phyloP scores from a whole-genome alignment of 2,888 invertebrate species.

The Oeneis ivallda region DNA sequence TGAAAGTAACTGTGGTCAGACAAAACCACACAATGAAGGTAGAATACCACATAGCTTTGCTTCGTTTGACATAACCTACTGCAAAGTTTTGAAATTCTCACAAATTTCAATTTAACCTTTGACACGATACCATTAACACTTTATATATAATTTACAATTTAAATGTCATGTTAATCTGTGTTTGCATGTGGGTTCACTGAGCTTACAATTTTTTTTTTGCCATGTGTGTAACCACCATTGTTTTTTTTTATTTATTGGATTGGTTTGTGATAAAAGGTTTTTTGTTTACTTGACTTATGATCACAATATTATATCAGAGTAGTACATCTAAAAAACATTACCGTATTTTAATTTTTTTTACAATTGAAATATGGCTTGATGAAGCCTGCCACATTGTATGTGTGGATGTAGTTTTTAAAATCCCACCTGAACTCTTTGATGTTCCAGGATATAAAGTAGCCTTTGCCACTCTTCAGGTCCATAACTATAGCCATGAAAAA shows the following conservation, averaged over 20 bases:
- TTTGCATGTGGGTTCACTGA: constrained; percentile 73
- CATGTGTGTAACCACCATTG: constrained; percentile 45
- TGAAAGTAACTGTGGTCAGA: constrained; percentile 76
- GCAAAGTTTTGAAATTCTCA: constrained; percentile 57
- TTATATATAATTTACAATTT: constrained; percentile 30
- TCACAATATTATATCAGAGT: not conserved
- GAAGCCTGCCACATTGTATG: too few species aligned
- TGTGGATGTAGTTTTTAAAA: too few species aligned
- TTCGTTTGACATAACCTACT: constrained; percentile 77
- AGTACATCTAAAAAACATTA: too few species aligned
- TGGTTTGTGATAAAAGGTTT: not conserved
- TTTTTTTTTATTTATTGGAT: constrained; percentile 16
- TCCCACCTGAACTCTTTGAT: too few species aligned
- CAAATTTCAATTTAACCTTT: constrained; percentile 43
- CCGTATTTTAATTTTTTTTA: too few species aligned
- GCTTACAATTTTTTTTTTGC: constrained; percentile 49
- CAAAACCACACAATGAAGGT: constrained; percentile 75
- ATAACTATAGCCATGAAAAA: too few species aligned
- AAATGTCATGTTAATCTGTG: constrained; percentile 53
- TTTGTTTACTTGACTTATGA: not conserved
- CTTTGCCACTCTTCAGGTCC: too few species aligned
- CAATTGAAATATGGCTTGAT: too few species aligned
- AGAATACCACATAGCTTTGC: constrained; percentile 71
- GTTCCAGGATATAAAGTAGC: too few species aligned
- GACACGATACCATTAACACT: constrained; percentile 40